These are phyloP conservation scores for Phymatocera aterrima DNA, from an alignment of 2,888 invertebrate species.

Conservation along the genomic window DNA sequence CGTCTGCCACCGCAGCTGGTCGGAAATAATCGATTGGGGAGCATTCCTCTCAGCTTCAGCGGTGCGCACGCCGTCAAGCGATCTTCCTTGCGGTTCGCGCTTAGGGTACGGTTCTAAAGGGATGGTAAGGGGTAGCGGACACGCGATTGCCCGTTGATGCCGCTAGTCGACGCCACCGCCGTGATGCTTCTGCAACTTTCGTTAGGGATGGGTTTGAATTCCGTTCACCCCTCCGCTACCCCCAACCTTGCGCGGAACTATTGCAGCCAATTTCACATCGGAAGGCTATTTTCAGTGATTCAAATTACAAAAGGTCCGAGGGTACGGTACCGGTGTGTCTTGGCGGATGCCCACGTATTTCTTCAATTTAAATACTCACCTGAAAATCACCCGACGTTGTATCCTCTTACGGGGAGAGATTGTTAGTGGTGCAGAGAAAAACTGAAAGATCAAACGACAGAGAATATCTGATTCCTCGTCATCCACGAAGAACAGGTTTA, in stretches of 20 bases:
- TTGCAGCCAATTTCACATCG: conserved; percentile 5
- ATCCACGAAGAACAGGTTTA: not conserved
- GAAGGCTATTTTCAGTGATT: too few relatives aligned
- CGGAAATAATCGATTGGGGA: conserved; percentile 70
- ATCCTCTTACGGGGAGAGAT: too few relatives aligned
- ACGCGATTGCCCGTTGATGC: not conserved
- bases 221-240: not conserved
- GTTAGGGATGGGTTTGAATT: conserved; percentile 25
- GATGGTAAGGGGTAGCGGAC: not conserved
- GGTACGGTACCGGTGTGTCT: not conserved
- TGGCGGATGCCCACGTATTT: too few relatives aligned
- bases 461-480: too few relatives aligned
- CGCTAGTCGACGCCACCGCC: conserved; percentile 38
- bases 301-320: not conserved
- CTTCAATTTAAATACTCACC: too few relatives aligned
- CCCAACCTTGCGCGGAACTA: not conserved
- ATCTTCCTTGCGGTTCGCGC: conserved; percentile 33
- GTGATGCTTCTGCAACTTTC: conserved; percentile 1
- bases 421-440: too few relatives aligned
- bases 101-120: conserved; percentile 6
- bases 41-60: conserved; percentile 61
- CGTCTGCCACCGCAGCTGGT: conserved; percentile 68
- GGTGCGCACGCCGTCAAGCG: conserved; percentile 43
- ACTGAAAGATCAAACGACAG: too few relatives aligned
- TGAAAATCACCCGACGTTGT: too few relatives aligned